phyloP scores from a whole-genome alignment of 2,888 invertebrate genomes.

The Quadriops clusia region DNA sequence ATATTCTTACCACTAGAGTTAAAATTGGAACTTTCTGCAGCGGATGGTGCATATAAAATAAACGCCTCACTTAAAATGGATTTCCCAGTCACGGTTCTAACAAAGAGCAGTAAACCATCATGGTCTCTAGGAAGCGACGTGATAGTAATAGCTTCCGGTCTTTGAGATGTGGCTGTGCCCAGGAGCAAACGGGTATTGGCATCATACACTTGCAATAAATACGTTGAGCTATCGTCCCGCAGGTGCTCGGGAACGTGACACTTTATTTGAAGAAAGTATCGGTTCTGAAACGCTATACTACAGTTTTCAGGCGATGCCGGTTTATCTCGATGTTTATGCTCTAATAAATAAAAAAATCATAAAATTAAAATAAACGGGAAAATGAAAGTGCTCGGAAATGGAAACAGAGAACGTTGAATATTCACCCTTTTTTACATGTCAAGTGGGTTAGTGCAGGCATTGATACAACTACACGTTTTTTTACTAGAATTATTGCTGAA shows the following conservation, averaged over 20 bases:
- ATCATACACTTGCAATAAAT: conserved; percentile 43
- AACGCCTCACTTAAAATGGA: conserved; percentile 42
- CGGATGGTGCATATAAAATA: conserved; percentile 35
- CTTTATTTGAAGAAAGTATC: conserved; percentile 37
- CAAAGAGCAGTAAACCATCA: conserved; percentile 37
- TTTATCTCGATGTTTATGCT: conserved; percentile 14
- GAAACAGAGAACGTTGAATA: not conserved
- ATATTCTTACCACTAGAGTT: conserved; percentile 22
- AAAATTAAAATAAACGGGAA: conserved; percentile 1
- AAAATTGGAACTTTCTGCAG: conserved; percentile 13
- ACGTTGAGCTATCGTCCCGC: conserved; percentile 28
- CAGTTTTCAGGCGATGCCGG: conserved; percentile 43
- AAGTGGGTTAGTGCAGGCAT: too few relatives aligned
- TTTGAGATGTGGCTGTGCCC: conserved; percentile 40
- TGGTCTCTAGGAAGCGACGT: conserved; percentile 36
- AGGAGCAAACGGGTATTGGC: conserved; percentile 39
- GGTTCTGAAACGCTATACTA: conserved; percentile 37
- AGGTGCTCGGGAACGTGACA: conserved; percentile 36
- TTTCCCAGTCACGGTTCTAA: conserved; percentile 39
- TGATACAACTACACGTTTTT: too few relatives aligned
- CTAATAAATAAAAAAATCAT: conserved; percentile 1
- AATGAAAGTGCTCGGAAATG: conserved; percentile 1
- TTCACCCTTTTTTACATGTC: not conserved
- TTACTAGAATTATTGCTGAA: too few relatives aligned
- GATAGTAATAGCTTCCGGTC: conserved; percentile 38